Conservation (phyloP, 2,888 invertebrate species). For the Dynastes hyllus region DNA sequence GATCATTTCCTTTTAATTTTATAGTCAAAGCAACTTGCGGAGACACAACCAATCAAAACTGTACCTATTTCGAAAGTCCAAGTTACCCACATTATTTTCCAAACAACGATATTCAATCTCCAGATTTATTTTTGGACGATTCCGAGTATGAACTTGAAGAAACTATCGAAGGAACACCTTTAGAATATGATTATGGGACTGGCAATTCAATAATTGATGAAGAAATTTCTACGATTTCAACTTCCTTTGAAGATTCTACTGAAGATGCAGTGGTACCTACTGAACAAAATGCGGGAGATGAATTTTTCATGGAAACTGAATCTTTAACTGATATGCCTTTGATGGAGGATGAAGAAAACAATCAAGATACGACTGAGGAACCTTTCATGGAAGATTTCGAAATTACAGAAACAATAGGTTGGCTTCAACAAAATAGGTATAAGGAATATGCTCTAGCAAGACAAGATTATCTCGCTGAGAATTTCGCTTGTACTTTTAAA, state of each 20-base stretch:
- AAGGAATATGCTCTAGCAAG: slow-evolving; percentile 52
- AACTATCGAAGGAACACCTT: not conserved
- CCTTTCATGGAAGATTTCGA: slow-evolving; percentile 23
- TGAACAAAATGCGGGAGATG: not conserved
- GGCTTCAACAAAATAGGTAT: slow-evolving; percentile 47
- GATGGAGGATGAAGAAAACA: slow-evolving; percentile 9
- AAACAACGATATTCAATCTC: not conserved
- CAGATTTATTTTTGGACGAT: not conserved
- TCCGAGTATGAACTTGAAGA: slow-evolving; percentile 32
- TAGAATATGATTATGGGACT: not conserved
- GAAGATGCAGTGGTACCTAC: not conserved
- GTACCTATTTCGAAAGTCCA: slow-evolving; percentile 83
- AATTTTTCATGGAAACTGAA: slow-evolving; percentile 19
- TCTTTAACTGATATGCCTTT: not conserved
- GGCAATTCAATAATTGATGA: not conserved
- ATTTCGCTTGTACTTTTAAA: slow-evolving; percentile 78
- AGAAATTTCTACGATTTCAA: not conserved
- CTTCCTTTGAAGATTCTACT: not conserved
- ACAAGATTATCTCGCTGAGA: slow-evolving; percentile 66
- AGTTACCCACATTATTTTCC: slow-evolving; percentile 76
- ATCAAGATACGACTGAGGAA: slow-evolving; percentile 19
- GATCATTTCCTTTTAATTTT: slow-evolving; percentile 47
- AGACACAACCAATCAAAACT: slow-evolving; percentile 75
- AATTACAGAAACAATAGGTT: not conserved
- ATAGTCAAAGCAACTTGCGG: slow-evolving; percentile 82